Conservation (phyloP, 2,797 vertebrate species). For the Tiaroga cobitis region DNA sequence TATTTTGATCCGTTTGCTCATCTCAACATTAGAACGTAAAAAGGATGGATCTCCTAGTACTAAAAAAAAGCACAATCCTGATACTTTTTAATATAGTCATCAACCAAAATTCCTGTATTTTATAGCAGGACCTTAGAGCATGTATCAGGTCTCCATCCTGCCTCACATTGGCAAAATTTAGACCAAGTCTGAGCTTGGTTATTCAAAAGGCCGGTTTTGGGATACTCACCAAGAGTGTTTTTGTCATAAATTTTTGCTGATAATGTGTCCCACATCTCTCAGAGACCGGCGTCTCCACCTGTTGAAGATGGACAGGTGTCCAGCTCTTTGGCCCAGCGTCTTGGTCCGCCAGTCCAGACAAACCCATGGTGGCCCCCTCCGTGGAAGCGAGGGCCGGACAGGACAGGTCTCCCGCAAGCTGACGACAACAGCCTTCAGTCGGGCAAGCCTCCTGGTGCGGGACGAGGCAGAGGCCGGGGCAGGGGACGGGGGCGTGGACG, state of each 20-base stretch:
- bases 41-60: no score
- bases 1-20: no score
- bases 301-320: neutral
- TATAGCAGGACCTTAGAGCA: no score
- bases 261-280: neutral
- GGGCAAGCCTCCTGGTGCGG: neutral
- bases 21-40: no score
- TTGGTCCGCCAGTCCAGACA: slow-evolving; percentile 34
- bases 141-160: no score
- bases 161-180: neutral
- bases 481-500: neutral
- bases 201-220: neutral
- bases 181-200: neutral
- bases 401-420: neutral
- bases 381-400: neutral
- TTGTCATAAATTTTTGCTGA: neutral
- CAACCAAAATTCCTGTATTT: no score
- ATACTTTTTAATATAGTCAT: no score
- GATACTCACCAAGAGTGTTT: neutral
- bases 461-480: neutral
- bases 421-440: neutral
- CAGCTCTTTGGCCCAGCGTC: slow-evolving; percentile 29
- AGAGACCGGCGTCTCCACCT: neutral
- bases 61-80: no score
- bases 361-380: neutral